phyloP scores from a whole-genome alignment of 30 jellyfish, hydroid and myxozoan genomes.

The Aurelia aurita region DNA sequence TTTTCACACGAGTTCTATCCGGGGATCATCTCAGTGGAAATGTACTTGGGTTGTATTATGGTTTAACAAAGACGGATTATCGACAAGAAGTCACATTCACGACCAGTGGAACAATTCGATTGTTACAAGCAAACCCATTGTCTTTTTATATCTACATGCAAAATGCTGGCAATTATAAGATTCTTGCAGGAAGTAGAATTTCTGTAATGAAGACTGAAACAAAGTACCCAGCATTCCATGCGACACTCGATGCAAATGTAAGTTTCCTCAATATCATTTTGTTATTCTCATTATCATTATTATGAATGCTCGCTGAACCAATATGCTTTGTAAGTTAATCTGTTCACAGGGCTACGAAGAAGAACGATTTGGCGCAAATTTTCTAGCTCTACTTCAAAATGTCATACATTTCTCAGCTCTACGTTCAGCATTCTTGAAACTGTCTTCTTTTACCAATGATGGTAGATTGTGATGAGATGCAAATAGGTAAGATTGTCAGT shows the following conservation, averaged over 20 bases:
- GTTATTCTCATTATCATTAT: too few species aligned
- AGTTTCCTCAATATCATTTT: not conserved
- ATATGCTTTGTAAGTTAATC: too few species aligned
- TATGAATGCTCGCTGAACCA: too few species aligned
- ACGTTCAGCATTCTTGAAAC: too few species aligned
- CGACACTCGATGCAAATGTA: constrained; percentile 70
- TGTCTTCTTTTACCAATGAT: too few species aligned
- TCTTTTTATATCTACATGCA: constrained; percentile 67
- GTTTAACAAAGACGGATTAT: constrained; percentile 23
- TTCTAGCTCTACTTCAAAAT: too few species aligned
- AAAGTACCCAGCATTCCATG: constrained; percentile 85
- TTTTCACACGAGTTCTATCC: constrained; percentile 36
- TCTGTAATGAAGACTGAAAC: constrained; percentile 61
- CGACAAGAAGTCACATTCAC: constrained; percentile 43
- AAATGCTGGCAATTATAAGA: constrained; percentile 50
- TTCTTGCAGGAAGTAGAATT: constrained; percentile 85
- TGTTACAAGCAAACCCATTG: constrained; percentile 52
- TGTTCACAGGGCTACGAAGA: too few species aligned
- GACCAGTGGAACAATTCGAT: constrained; percentile 59
- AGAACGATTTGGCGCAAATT: too few species aligned
- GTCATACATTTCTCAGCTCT: too few species aligned
- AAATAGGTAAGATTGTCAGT: too few species aligned
- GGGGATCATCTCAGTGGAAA: constrained; percentile 43
- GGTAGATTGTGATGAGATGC: too few species aligned
- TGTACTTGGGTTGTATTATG: constrained; percentile 48